phyloP scores from a whole-genome alignment of 2,113 vertebrate genomes.

The Ceratotherium simum region DNA sequence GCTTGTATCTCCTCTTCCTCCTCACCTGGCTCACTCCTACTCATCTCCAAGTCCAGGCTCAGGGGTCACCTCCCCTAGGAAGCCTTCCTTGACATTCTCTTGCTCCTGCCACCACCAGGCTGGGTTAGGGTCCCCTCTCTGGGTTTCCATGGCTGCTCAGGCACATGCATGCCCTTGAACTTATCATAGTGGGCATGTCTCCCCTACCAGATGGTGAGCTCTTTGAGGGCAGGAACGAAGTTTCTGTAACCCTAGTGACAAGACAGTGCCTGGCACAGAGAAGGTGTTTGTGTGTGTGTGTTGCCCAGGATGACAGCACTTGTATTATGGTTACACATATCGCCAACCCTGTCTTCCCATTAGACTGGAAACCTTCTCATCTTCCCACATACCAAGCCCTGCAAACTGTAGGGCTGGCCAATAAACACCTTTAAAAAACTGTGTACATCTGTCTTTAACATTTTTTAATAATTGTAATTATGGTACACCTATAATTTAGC shows the following conservation, averaged over 20 bases:
- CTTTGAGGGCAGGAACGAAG: not conserved
- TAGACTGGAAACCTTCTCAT: not conserved
- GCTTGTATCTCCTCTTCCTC: not conserved
- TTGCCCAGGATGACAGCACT: not conserved
- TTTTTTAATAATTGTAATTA: not conserved
- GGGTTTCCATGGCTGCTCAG: not conserved
- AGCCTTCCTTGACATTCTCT: not conserved
- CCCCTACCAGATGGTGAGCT: not conserved
- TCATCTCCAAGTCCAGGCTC: not conserved
- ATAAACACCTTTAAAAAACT: not conserved
- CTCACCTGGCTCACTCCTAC: not conserved
- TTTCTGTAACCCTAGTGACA: not conserved
- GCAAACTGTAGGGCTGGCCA: not conserved
- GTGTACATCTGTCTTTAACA: not conserved
- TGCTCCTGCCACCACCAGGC: not conserved
- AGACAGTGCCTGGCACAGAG: not conserved
- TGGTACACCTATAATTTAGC: not conserved
- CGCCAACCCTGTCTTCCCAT: not conserved
- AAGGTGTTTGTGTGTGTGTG: not conserved
- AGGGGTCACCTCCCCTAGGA: not conserved
- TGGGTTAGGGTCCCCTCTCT: not conserved
- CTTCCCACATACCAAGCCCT: not conserved
- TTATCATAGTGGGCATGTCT: not conserved
- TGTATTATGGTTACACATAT: not conserved
- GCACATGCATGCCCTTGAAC: not conserved